Base-by-base conservation (phyloP, 2,113 vertebrate species). In the Todiramphus saurophagus region DNA sequence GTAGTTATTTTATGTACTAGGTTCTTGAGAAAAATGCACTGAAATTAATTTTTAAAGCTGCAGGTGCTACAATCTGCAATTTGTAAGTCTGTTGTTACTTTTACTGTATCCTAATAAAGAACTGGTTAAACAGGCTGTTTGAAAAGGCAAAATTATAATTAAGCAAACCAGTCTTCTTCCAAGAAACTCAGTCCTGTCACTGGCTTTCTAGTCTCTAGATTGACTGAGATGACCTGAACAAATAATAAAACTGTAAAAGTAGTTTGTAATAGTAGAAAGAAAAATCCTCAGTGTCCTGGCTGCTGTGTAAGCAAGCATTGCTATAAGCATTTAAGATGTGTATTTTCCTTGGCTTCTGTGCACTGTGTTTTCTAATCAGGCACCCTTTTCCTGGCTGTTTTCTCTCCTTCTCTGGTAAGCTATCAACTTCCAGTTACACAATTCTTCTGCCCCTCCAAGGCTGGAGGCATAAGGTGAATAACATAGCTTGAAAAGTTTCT, bases 391-490 rank as follows among this genome's bases (percentile, higher is more conserved):
- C 43, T 33, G 14, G 10, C 53, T 17, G 16, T 60, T 56, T n/a
- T 39, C 60, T 39, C 9, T 37, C 11, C 14, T 35, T 16, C 28
- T 46, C 60, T 27, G 19, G 11, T 25, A 46, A 69, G 6, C 15
- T 35, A 1, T 55, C 7, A 24, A 44, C 14, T 87, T 70, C 33
- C 35, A 56, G 44, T 55, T 75, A 13, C 0, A 7, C 0, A 0
- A 4, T n/a, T 59, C 30, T 87, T 59, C 28, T 60, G 69, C 41
- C 63, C 14, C 16, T 68, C 16, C 66, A 10, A 33, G 25, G 20
- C 20, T 55, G 46, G 39, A 48, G 41, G 30, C 33, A n/a, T 24
- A 55, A 64, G 33, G 28, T 33, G 23, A 70, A 46, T 55, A 41
- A 55, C 10, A 2, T 60, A 66, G 46, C 69, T 66, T 21, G 30